A percentile compares a stretch with the other conserved stretches of the same genome.
phyloP scores from a whole-genome alignment of 2,113 vertebrate species.

The Rafetus swinhoei region DNA sequence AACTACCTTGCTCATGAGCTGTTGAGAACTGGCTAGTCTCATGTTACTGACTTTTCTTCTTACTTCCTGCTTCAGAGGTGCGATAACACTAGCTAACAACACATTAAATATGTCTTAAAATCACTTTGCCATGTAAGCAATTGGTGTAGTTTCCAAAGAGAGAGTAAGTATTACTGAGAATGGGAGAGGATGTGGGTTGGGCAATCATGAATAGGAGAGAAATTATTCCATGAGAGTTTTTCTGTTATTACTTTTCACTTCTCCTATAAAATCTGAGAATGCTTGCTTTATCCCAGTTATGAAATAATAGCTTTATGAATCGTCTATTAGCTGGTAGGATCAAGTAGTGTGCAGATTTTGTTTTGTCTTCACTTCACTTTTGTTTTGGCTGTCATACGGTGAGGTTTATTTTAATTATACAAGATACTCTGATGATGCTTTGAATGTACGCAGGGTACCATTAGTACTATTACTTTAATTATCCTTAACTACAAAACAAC shows the following conservation, averaged over 20 bases:
- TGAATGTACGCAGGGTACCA: constrained; percentile 42
- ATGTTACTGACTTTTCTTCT: neutral
- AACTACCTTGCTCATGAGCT: neutral
- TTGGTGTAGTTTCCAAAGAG: neutral
- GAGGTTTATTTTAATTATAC: constrained; percentile 53
- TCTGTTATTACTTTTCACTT: neutral
- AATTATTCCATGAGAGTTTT: neutral
- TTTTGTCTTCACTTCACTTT: constrained; percentile 41
- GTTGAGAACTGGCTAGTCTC: neutral
- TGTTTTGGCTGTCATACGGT: neutral
- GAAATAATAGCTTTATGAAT: constrained; percentile 27
- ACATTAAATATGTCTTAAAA: neutral
- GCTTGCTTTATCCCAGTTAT: constrained; percentile 30
- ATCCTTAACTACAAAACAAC: constrained; percentile 53
- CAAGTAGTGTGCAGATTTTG: constrained; percentile 20
- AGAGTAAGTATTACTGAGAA: neutral
- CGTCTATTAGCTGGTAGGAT: constrained; percentile 46
- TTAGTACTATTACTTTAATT: constrained; percentile 62
- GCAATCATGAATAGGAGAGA: neutral
- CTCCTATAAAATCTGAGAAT: neutral
- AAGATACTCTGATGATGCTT: constrained; percentile 15
- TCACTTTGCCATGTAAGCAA: neutral
- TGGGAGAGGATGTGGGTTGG: neutral
- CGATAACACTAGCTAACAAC: neutral
- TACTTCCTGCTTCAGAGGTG: neutral